Base-by-base conservation (phyloP, 2,888 invertebrate genomes). In the Arrhopalites spinosus region DNA sequence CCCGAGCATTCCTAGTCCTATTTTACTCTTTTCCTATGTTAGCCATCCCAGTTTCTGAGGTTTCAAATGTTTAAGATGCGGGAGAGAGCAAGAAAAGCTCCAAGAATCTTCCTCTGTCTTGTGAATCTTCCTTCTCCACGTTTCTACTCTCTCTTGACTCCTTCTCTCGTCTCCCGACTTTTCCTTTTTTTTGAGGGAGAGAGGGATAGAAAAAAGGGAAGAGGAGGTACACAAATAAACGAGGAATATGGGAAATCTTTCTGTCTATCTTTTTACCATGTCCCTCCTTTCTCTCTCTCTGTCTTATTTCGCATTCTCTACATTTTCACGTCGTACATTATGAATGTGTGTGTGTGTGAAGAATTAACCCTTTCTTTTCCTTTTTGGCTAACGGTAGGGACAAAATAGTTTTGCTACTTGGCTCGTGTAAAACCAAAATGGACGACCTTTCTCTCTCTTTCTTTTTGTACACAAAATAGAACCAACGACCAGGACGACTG, bases 191-290 rank as follows among this genome's bases (percentile, higher is more conserved):
- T 23, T 2, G 25, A 78, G 63, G 11, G 15, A 61, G 61, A n/a
- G 7, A 23, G 61, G 15, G 61, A 56, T n/a, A 61, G 61, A 43
- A 61, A 23, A 61, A 17, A 67, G 23, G 23, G 67, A 67, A 25
- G 74, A 73, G 27, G 73, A 77, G 56, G 25, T 36, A 50, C 20
- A 56, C 66, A 73, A 66, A 73, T 73, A 73, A 73, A 73, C 73
- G 73, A 73, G 73, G 64, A 67, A 50, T 64, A 67, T 73, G 73
- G 73, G 73, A 73, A 73, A 73, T 73, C 73, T 74, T 59, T n/a
- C n/a, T 74, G 45, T 43, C 50, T 17, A 30, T 74, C 56, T 45
- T 56, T 56, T 66, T 20, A 50, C 50, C 61, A 30, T 63, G 36
- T 63, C 61, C 47, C 63, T 70, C 20, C 47, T 69, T 25, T 53